Evolutionary conservation across 2,113 vertebrate species (phyloP), one percentile per base, ranked within the genome.

Genomic region (Talpa occidentalis): DNA sequence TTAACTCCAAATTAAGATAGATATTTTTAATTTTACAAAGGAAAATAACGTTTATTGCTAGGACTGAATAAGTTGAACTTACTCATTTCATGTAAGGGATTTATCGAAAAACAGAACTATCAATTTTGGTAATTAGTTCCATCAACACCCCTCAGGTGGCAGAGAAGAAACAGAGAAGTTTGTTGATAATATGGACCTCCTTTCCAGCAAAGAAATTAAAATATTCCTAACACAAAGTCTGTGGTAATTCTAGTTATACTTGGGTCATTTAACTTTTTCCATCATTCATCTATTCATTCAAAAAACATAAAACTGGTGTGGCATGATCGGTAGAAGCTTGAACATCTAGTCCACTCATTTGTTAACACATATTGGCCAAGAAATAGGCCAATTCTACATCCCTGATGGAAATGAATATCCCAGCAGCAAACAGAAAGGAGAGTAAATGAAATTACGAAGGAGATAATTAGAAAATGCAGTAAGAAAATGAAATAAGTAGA

Each of bases 81-180:
- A 90, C 62, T 11, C 30, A 69, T 94, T 90, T 81, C 37, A 49
- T 60, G 5, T 90, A 69, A 94, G 49, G 15, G 4, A 93, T 79
- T 74, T 93, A 85, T 52, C 78, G 79, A 88, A 69, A 89, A 49
- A 56, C 35, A 84, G 54, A 93, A 77, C 62, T 69, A 64, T n/a
- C 56, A 11, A 56, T 40, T 90, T 78, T 69, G 88, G 69, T 26
- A 69, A 93, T 96, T 88, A 80, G 35, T 88, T 94, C 28, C 67
- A 49, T 94, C 54, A 94, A 76, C 42, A 94, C 9, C n/a, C 62
- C 81, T 54, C 62, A 97, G 64, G 70, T 93, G 79, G 72, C 54
- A 95, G n/a, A 79, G 49, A 47, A 96, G 52, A 96, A 96, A 81
- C 40, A 87, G 60, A 94, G 86, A 93, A 88, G 11, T 60, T 73